Percentiles rank a stretch among this genome's conserved stretches.
These are phyloP conservation scores for Spermophilus dauricus DNA, from an alignment of 2,113 vertebrate species.

Conservation along the genomic window DNA sequence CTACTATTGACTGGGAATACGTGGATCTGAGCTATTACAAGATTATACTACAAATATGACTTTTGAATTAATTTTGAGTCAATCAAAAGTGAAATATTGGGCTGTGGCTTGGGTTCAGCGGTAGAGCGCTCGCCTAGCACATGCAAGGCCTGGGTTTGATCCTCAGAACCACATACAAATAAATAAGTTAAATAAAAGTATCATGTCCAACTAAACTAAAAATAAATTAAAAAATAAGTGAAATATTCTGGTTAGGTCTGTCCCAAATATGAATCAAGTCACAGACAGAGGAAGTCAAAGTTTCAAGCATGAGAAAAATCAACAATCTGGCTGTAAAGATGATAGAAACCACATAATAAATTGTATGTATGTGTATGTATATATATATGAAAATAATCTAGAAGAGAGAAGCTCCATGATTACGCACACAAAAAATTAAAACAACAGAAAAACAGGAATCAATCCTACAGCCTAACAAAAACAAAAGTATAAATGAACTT, in stretches of 20 bases:
- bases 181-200: too few relatives aligned
- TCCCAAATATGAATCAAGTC: background rate
- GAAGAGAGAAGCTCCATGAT: background rate
- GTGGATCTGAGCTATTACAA: background rate
- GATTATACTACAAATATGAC: background rate
- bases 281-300: background rate
- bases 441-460: background rate
- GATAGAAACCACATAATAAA: background rate
- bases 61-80: constrained; percentile 46
- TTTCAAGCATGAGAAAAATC: constrained; percentile 4
- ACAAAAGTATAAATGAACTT: background rate
- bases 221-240: too few relatives aligned
- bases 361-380: too few relatives aligned
- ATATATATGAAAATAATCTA: background rate
- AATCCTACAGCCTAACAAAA: background rate
- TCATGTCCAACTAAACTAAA: too few relatives aligned
- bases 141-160: too few relatives aligned
- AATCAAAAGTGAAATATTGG: background rate
- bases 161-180: too few relatives aligned
- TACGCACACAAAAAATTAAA: background rate
- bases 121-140: too few relatives aligned
- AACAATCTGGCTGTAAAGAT: background rate
- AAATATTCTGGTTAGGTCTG: background rate
- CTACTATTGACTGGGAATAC: background rate
- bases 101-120: too few relatives aligned